phyloP scores from a whole-genome alignment of 2,113 vertebrate genomes.

The Lasiurus cinereus region DNA sequence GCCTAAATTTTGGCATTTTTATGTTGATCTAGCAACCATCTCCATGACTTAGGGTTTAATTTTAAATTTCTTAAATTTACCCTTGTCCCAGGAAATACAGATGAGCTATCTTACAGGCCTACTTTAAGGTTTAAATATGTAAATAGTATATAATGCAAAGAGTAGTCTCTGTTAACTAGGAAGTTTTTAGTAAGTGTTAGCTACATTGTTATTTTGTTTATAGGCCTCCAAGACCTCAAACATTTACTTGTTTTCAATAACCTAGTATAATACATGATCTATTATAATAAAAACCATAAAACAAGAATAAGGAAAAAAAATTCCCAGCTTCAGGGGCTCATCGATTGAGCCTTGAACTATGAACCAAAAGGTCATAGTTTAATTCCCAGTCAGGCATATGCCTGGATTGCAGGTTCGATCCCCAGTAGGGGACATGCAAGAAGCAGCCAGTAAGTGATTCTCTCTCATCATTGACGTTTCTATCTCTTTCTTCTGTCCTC shows the following conservation, averaged over 20 bases:
- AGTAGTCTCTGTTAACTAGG: neutral
- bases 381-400: too few species aligned
- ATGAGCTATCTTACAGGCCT: neutral
- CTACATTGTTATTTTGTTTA: neutral
- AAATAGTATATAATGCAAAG: neutral
- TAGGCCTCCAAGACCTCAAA: neutral
- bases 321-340: too few species aligned
- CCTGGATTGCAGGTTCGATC: too few species aligned
- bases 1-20: neutral
- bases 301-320: too few species aligned
- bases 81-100: neutral
- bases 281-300: neutral
- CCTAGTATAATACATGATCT: neutral
- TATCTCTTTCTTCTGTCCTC: too few species aligned
- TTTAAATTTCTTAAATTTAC: neutral
- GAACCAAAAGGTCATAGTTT: too few species aligned
- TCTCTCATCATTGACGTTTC: too few species aligned
- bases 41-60: neutral
- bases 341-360: too few species aligned
- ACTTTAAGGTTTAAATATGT: neutral
- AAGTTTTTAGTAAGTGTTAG: neutral
- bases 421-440: too few species aligned
- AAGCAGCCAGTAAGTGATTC: too few species aligned
- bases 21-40: neutral
- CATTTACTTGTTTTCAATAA: neutral